These are phyloP conservation scores for Lineus longissimus DNA, from an alignment of 1,140 invertebrate genomes.

Conservation along the genomic window DNA sequence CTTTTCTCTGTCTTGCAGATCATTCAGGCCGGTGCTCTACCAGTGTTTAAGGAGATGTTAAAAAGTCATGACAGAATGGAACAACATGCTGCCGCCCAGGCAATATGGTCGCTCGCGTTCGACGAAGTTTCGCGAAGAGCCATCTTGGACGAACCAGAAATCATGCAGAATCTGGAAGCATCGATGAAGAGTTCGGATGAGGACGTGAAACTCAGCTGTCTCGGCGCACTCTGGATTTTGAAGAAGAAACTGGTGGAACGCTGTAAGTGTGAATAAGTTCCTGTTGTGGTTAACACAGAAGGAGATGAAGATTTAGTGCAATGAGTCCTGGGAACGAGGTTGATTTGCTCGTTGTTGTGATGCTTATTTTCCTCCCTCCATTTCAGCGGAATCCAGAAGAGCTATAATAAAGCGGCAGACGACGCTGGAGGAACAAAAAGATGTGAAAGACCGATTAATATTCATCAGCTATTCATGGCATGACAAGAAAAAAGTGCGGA, in stretches of 20 bases:
- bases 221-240: background rate
- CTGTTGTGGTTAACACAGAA: too few species aligned
- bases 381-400: too few species aligned
- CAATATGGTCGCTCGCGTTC: conserved; percentile 20
- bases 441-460: background rate
- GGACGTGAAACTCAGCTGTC: background rate
- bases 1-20: conserved; percentile 11
- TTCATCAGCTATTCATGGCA: background rate
- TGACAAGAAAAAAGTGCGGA: too few species aligned
- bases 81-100: conserved; percentile 15
- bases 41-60: conserved; percentile 14
- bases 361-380: too few species aligned
- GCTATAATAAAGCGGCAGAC: too few species aligned
- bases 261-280: background rate
- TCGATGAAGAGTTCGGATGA: background rate
- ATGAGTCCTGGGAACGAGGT: too few species aligned
- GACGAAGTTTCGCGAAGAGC: background rate
- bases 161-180: background rate
- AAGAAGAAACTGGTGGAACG: background rate
- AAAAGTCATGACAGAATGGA: conserved; percentile 15
- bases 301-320: too few species aligned
- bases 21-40: conserved; percentile 19
- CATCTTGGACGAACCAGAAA: background rate
- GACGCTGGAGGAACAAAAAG: too few species aligned
- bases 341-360: too few species aligned